Evolutionary conservation across 2,888 invertebrate species (phyloP), one percentile per base, ranked within the genome.

Genomic region (Apocheima hispidaria): DNA sequence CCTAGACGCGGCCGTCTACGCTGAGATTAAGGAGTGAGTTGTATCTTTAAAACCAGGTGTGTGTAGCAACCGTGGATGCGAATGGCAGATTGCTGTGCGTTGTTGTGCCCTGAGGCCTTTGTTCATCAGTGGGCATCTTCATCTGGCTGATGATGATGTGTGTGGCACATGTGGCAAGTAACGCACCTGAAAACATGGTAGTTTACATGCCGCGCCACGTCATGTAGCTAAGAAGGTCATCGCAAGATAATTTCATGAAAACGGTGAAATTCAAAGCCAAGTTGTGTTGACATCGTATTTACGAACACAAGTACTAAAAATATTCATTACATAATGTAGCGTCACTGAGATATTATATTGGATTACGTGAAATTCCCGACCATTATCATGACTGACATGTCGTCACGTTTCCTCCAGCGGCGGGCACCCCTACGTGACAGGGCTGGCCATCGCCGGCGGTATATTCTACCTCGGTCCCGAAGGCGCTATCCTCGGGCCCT

Each of bases 381-480:
- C 36, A 18, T 18, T 16, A 18, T 36, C 18, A 36, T 18, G 3
- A 36, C 16, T 16, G 18, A 36, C 9, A 35, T 28, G 5, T 1
- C 28, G 4, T 40, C n/a, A n/a, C 18, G 16, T 26, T 40, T 36
- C n/a, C 79, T 80, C 2, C 75, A 98, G 98, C 58, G 97, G 97
- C 20, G 98, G 98, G 2, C 99, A 99, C 92, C 99, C 99, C 0
- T 99, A 99, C 90, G 94, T 99, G 65, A 99, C 99, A 7, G 99
- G 99, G 33, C 92, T 99, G 55, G 98, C 99, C 2, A 98, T 99
- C 79, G 99, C 99, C 16, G 99, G 99, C 10, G 99, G 99, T 46
- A 97, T 99, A 81, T 98, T 99, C 89, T 99, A 98, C 94, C 93
- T 99, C 71, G 99, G 99, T 0, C 96, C 98, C 58, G 98, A 99